Base-by-base conservation (phyloP, 2,888 invertebrate genomes). In the Lepas anatifera region DNA sequence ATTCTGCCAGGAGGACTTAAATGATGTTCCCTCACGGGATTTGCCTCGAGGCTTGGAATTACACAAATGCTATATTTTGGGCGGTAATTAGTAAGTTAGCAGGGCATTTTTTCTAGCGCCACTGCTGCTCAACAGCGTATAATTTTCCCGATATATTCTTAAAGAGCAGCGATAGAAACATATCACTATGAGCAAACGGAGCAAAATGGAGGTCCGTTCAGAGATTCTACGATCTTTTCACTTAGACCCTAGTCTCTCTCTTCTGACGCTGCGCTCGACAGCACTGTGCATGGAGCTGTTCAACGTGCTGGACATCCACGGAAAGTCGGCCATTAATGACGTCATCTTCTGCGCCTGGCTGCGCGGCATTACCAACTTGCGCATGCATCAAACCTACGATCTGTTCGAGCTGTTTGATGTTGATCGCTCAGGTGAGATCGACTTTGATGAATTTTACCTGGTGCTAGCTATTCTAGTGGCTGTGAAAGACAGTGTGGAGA, bases 361-460 rank as follows among this genome's bases (percentile, higher is more conserved):
- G 73, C 73, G 73, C 64, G 70, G 73, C 32, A 50, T 75, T 3
- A 76, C 77, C 1, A 76, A 77, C 69, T 72, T 78, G 52, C 72
- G 50, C 32, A 71, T 43, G 46, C 69, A 69, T 29, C 73, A 77
- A 66, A 73, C 76, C 10, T 76, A 77, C 68, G 70, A 70, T n/a
- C 72, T 77, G 35, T 78, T 78, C 71, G 75, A 77, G 69, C 72
- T 77, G 43, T 69, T 78, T n/a, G 78, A 78, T 71, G 74, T 77
- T 43, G 77, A 78, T 70, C 76, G 75, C 18, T 77, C 77, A 2
- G 78, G 78, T 3, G 74, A 75, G 68, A 76, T 78, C 29, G 78
- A 78, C 52, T 77, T 78, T 71, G 77, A 77, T 52, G 78, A 78
- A 69, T 78, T 78, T 72, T 78, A 78, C 69, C 73, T 78, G 1